phyloP scores from a whole-genome alignment of 2,113 vertebrate species.

The Alces alces region DNA sequence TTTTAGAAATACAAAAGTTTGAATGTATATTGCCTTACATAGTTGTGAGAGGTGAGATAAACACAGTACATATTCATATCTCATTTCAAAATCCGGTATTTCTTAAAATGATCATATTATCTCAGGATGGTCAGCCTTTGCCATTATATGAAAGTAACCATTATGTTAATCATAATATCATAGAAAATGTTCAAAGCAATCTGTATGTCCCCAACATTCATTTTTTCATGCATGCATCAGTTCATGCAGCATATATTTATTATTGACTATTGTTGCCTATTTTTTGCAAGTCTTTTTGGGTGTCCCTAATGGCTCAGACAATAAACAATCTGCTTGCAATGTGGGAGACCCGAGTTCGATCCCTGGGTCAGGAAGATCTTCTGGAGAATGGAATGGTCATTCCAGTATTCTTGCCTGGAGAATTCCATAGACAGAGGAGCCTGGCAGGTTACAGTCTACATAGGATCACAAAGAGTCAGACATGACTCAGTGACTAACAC shows the following conservation, averaged over 20 bases:
- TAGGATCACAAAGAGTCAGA: not conserved
- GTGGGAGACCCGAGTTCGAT: not conserved
- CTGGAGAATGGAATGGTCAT: not conserved
- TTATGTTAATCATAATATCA: not conserved
- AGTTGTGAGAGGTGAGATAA: not conserved
- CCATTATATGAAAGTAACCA: not conserved
- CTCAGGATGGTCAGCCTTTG: not conserved
- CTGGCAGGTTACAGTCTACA: not conserved
- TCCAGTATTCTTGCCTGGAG: not conserved
- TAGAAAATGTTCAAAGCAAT: not conserved
- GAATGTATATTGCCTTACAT: not conserved
- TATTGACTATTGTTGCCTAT: not conserved
- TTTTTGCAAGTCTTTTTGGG: not conserved
- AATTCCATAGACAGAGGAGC: not conserved
- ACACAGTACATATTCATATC: not conserved
- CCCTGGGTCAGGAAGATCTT: not conserved
- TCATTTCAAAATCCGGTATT: not conserved
- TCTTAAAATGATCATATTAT: not conserved
- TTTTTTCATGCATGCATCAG: not conserved
- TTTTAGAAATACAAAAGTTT: not conserved
- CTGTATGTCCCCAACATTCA: not conserved
- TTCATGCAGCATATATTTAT: not conserved
- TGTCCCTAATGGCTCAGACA: not conserved
- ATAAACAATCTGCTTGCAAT: not conserved
- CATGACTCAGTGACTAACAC: not conserved